Conservation (phyloP, 2,888 invertebrate species). For the Andrena bucephala region DNA sequence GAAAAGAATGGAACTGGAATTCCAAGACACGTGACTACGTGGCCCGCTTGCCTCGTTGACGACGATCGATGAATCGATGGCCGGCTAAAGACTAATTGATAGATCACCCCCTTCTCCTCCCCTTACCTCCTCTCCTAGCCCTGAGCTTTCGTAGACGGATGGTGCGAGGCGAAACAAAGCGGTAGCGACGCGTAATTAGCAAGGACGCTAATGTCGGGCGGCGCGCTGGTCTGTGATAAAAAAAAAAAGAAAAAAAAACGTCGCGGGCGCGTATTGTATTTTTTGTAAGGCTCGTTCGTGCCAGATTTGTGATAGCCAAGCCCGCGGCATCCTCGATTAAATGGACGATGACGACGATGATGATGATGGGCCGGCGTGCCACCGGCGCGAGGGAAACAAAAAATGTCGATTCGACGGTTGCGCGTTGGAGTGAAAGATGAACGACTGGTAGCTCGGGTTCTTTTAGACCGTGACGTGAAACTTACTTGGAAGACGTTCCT, state of each 20-base stretch:
- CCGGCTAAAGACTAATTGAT: slow-evolving; percentile 18
- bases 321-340: slow-evolving; percentile 80
- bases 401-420: slow-evolving; percentile 42
- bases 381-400: slow-evolving; percentile 42
- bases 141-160: slow-evolving; percentile 58
- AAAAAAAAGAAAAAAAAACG: slow-evolving; percentile 50
- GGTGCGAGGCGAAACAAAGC: slow-evolving; percentile 50
- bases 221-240: slow-evolving; percentile 69
- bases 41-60: neutral
- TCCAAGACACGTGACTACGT: neutral
- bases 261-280: slow-evolving; percentile 81
- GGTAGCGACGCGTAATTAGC: slow-evolving; percentile 58
- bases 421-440: slow-evolving; percentile 39
- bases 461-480: slow-evolving; percentile 37
- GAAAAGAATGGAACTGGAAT: neutral
- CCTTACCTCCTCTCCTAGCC: slow-evolving; percentile 38
- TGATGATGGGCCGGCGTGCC: slow-evolving; percentile 67
- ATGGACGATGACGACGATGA: slow-evolving; percentile 65
- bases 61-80: slow-evolving; percentile 40
- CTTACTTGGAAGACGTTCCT: neutral
- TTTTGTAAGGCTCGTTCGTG: slow-evolving; percentile 83
- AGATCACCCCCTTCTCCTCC: slow-evolving; percentile 31
- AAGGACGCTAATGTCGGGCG: slow-evolving; percentile 54
- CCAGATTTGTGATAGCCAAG: slow-evolving; percentile 84
- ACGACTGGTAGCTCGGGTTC: slow-evolving; percentile 32